Conservation (phyloP, 1,140 invertebrate species). For the Apis mellifera region DNA sequence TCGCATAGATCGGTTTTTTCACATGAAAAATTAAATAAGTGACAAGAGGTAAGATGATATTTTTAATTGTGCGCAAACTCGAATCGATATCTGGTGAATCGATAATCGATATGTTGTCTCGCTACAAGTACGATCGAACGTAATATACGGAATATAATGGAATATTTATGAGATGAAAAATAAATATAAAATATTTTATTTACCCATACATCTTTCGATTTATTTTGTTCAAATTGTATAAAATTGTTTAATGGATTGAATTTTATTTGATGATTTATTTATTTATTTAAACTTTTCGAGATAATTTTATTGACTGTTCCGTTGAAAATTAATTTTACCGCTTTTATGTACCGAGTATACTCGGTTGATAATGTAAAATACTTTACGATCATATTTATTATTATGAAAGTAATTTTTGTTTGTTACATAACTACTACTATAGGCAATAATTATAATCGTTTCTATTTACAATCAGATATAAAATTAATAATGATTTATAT, state of each 20-base stretch:
- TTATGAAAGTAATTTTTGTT: background rate
- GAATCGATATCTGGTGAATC: constrained; percentile 6
- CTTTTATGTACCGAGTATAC: background rate
- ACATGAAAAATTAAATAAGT: background rate
- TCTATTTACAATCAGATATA: no score
- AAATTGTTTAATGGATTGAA: background rate
- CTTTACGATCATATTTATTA: background rate
- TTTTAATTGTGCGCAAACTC: background rate
- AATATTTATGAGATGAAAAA: background rate
- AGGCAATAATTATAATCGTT: background rate
- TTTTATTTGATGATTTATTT: background rate
- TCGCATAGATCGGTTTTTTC: constrained; percentile 6
- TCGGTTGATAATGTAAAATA: background rate
- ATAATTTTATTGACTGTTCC: background rate
- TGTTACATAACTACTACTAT: background rate
- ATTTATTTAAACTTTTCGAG: background rate
- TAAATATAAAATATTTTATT: background rate
- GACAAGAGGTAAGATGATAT: constrained; percentile 23
- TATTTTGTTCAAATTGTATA: background rate
- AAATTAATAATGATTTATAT: no score
- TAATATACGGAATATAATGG: background rate
- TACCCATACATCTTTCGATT: background rate
- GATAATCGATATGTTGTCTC: constrained; percentile 8
- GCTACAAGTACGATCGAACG: background rate
- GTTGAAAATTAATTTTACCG: background rate